phyloP scores from a whole-genome alignment of 30 jellyfish, hydroid and myxozoan genomes.

The Pseudorhiza aurosa region DNA sequence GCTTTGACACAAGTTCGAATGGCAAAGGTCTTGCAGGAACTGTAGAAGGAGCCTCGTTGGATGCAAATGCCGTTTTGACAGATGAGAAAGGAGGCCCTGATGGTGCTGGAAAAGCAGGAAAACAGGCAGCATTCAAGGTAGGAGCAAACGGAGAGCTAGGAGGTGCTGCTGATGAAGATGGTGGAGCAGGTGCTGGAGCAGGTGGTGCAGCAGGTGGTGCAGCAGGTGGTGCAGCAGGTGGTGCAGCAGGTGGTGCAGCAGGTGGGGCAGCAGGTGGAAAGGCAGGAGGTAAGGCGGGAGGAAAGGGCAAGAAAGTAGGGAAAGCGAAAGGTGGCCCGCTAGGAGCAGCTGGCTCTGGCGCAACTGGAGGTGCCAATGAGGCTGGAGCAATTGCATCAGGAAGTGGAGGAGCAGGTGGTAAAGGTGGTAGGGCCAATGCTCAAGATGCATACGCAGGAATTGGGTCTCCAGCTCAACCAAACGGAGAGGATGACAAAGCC shows the following conservation, averaged over 20 bases:
- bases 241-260: conserved; percentile 11
- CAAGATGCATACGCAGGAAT: conserved; percentile 71
- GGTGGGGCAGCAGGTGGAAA: conserved; percentile 37
- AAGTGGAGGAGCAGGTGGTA: conserved; percentile 61
- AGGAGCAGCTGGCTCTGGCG: conserved; percentile 68
- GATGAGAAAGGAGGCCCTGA: conserved; percentile 28
- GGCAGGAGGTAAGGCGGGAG: conserved; percentile 30
- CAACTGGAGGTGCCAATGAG: conserved; percentile 32
- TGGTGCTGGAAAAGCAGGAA: conserved; percentile 15
- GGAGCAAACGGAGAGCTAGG: conserved; percentile 70
- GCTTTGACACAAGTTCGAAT: conserved; percentile 44
- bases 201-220: conserved; percentile 18
- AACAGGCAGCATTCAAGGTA: conserved; percentile 32
- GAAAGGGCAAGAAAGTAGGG: conserved; percentile 36
- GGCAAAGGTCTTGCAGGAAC: conserved; percentile 78
- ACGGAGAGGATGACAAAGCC: conserved; percentile 35
- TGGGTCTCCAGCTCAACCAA: conserved; percentile 68
- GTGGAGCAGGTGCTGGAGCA: conserved; percentile 13
- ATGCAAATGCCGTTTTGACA: conserved; percentile 51
- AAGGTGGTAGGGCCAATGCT: conserved; percentile 41
- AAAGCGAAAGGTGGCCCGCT: conserved; percentile 43
- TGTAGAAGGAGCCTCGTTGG: conserved; percentile 63
- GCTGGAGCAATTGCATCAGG: conserved; percentile 61
- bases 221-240: conserved; percentile 12
- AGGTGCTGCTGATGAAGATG: conserved; percentile 45